Evolutionary conservation across 2,888 invertebrate genomes (phyloP), one percentile per base, ranked within the genome.

Genomic region (Nymphalis polychloros): DNA sequence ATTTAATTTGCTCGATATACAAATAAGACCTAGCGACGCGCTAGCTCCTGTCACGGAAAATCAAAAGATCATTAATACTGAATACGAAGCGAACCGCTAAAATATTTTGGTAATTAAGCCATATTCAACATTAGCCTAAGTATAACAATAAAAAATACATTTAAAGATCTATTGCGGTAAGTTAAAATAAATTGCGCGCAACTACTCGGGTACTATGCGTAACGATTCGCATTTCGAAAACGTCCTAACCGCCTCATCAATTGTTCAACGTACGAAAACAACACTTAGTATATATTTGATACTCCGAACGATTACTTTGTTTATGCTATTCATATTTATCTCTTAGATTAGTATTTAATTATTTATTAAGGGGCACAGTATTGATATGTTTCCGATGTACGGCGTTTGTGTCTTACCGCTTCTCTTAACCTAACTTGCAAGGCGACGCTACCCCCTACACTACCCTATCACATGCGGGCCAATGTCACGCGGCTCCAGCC

Each of bases 311-410:
- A 88, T 90, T 89, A 88, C 84, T 90, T 89, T 89, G 85, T 86
- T 84, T 89, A 87, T 79, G 87, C 88, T 91, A 92, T 88, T 82
- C 88, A 90, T 92, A 91, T 89, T 89, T 90, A 89, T 92, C 85
- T 91, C 91, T 91, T 92, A 92, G 87, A 87, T 89, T 90, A 90
- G 84, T 88, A 88, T 82, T 90, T 88, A 90, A 88, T 86, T 92
- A 91, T 89, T 92, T 92, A 94, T 94, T 94, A 94, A 94, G 95
- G 95, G 95, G 95, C 95, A 95, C 95, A 95, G 94, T 94, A 94
- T 94, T 95, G 95, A 95, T 95, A 95, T 95, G 95, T 95, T 95
- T 95, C 90, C 94, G 95, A 95, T 94, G 94, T 84, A 93, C 94
- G 94, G 94, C 93, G 94, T 94, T 94, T 94, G 94, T 94, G 93